These are phyloP conservation scores for Heliocidaris erythrogramma DNA, from an alignment of 35 echinoderm and acorn worm genomes.

Conservation along the genomic window DNA sequence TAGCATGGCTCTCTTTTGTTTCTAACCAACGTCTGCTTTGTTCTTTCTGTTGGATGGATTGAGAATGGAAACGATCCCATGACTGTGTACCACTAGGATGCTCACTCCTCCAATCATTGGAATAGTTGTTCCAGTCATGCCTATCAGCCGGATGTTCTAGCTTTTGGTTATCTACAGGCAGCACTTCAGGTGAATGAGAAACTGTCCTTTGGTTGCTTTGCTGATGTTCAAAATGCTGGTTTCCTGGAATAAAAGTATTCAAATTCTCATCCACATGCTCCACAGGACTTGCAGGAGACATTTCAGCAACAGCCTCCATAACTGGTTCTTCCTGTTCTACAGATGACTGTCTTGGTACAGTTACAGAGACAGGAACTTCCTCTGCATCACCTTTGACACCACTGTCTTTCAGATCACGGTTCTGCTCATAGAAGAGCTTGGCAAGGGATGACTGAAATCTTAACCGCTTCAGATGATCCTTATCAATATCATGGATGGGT, in stretches of 20 bases:
- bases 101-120: background rate
- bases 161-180: background rate
- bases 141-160: background rate
- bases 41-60: background rate
- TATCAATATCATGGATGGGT: conserved; percentile 36
- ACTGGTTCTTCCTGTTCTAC: background rate
- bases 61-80: background rate
- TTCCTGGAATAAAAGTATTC: background rate
- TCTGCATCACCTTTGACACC: conserved; percentile 18
- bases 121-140: background rate
- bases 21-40: background rate
- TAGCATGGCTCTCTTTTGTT: background rate
- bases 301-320: background rate
- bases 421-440: conserved; percentile 30
- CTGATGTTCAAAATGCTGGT: background rate
- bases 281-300: background rate
- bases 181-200: background rate
- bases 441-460: conserved; percentile 39
- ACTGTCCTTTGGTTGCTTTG: background rate
- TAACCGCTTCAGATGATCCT: conserved; percentile 25
- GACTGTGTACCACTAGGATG: background rate
- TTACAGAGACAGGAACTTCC: background rate
- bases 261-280: conserved; percentile 3
- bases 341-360: background rate
- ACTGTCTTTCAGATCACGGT: background rate